A percentile compares a stretch with the other conserved stretches of the same genome.
These are phyloP conservation scores for Perodicticus potto DNA, from an alignment of 2,797 vertebrate genomes.

Conservation along the genomic window DNA sequence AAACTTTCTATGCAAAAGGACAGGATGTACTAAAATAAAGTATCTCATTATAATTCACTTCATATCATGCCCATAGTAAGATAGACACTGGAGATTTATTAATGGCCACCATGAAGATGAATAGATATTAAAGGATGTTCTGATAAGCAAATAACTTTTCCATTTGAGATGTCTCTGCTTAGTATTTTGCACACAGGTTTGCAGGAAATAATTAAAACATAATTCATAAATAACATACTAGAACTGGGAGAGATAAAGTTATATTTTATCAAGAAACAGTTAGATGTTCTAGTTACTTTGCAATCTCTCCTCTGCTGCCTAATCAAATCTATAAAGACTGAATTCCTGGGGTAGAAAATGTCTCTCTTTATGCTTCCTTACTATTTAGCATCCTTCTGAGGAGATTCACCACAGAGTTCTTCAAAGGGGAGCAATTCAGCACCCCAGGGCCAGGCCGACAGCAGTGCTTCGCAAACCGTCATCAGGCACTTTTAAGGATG, in stretches of 20 bases:
- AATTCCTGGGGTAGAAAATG: slow-evolving; percentile 76
- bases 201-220: slow-evolving; percentile 53
- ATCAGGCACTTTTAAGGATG: slow-evolving; percentile 81
- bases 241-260: slow-evolving; percentile 18
- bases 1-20: not conserved
- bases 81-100: not conserved
- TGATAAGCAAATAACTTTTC: slow-evolving; percentile 19
- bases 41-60: slow-evolving; percentile 3
- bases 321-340: slow-evolving; percentile 66
- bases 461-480: slow-evolving; percentile 75
- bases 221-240: slow-evolving; percentile 63
- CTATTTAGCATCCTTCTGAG: slow-evolving; percentile 73
- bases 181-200: not conserved
- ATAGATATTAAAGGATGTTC: not conserved
- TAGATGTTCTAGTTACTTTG: slow-evolving; percentile 61
- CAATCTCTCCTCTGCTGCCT: slow-evolving; percentile 65
- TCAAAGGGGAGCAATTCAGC: slow-evolving; percentile 81
- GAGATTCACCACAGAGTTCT: slow-evolving; percentile 76
- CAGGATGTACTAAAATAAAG: slow-evolving; percentile 14
- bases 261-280: slow-evolving; percentile 46
- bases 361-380: slow-evolving; percentile 70
- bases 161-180: slow-evolving; percentile 25
- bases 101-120: not conserved
- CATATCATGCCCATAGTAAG: not conserved
- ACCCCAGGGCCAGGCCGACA: slow-evolving; percentile 70